Base-by-base conservation (phyloP, 2,113 vertebrate genomes). In the Talpa occidentalis region DNA sequence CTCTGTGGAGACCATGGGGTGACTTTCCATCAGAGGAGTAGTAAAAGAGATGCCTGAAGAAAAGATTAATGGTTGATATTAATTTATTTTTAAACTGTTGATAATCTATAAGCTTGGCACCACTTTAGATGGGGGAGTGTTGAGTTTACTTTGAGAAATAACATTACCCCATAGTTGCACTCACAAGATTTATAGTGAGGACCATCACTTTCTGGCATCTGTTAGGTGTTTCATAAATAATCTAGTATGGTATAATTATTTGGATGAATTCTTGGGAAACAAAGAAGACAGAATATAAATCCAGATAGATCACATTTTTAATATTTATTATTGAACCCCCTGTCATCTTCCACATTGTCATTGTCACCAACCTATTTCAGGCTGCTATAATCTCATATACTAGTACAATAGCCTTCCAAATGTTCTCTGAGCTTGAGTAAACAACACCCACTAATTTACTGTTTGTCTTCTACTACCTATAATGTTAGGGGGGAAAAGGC, bases 141-240 rank as follows among this genome's bases (percentile, higher is more conserved):
- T 93, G 76, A 72, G 74, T 37, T 67, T 93, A 47, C 42, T 96
- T 92, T 92, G 10, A 96, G 37, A 97, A 94, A 49, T n/a, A 80
- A 30, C 35, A 67, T 84, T 82, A 60, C 11, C 83, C 78, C 30
- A 52, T 94, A 26, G 2, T 44, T 91, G 35, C 30, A 15, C 52
- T 93, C 80, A 85, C 1, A 94, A n/a, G 62, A 70, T 79, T 95
- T 93, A 94, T 78, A 69, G 40, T 32, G 24, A 89, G 32, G 44
- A 81, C 90, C 8, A 72, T 79, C 73, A 52, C 44, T 49, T 87
- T 87, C 72, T 90, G 60, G 76, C 40, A 83, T 60, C 37, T 62
- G 21, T 52, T 92, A 32, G 7, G 32, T 79, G 8, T 80, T 80
- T 87, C 42, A 80, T 90, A 72, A 67, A 44, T 81, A 69, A 72